These are phyloP conservation scores for Timema podura DNA, from an alignment of 2,888 invertebrate genomes.

Conservation along the genomic window DNA sequence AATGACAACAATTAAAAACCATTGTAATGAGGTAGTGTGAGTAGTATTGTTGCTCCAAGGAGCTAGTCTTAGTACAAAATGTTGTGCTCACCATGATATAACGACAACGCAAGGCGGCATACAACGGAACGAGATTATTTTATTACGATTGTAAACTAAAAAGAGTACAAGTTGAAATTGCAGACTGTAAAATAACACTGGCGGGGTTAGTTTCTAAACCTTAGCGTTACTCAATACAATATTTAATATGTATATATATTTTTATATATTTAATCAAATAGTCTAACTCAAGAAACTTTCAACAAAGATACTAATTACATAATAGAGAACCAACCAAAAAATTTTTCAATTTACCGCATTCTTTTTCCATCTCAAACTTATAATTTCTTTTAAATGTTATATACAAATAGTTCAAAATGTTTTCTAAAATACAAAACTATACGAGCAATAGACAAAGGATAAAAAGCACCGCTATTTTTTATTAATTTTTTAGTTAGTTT, in stretches of 20 bases:
- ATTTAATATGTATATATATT: no score
- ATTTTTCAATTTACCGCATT: slow-evolving; percentile 3
- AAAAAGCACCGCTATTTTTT: slow-evolving; percentile 31
- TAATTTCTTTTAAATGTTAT: slow-evolving; percentile 27
- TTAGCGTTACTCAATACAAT: no score
- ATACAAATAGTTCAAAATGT: slow-evolving; percentile 29
- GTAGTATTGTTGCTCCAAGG: slow-evolving; percentile 30
- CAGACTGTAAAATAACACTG: no score
- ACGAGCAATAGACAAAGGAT: slow-evolving; percentile 29
- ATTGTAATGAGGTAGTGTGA: slow-evolving; percentile 32
- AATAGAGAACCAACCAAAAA: slow-evolving; percentile 12
- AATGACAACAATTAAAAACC: slow-evolving; percentile 23
- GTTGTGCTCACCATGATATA: not conserved
- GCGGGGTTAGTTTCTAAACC: no score
- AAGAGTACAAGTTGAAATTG: not conserved
- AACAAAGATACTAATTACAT: slow-evolving; percentile 21
- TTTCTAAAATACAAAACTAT: slow-evolving; percentile 27
- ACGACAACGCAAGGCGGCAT: not conserved
- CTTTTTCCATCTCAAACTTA: slow-evolving; percentile 23
- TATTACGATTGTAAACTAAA: not conserved
- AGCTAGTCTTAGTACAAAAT: not conserved
- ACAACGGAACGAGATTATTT: not conserved
- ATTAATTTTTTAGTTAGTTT: slow-evolving; percentile 24
- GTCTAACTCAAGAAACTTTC: slow-evolving; percentile 21
- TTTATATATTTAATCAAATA: slow-evolving; percentile 7